Evolutionary conservation across 2,113 vertebrate species (phyloP).

Genomic region (Dromiciops gliroides): DNA sequence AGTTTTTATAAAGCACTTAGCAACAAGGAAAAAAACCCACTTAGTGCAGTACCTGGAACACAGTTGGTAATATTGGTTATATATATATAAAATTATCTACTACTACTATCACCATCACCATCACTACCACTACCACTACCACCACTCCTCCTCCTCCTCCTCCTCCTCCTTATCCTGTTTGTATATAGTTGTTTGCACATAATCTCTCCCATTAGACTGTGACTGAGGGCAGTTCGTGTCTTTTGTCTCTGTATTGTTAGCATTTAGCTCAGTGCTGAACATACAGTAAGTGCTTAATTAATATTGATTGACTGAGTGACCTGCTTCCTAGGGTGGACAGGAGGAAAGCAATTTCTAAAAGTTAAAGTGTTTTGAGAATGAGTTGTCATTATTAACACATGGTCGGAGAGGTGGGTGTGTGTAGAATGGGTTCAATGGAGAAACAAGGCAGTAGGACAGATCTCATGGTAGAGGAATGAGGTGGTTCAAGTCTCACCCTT

Average conservation of each 20-base stretch:
- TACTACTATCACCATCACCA: too few species aligned
- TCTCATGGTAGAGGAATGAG: neutral
- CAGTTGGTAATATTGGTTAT: neutral
- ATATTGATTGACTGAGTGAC: neutral
- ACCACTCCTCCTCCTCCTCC: too few species aligned
- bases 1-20: neutral
- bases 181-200: neutral
- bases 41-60: neutral
- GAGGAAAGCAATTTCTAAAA: neutral
- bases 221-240: neutral
- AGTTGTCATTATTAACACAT: neutral
- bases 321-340: neutral
- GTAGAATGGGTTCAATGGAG: neutral
- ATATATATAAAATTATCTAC: too few species aligned
- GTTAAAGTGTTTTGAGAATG: neutral
- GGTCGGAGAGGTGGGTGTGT: neutral
- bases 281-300: neutral
- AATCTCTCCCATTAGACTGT: neutral
- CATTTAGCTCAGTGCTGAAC: neutral
- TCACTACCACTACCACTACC: too few species aligned
- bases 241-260: neutral
- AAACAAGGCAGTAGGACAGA: neutral
- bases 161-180: too few species aligned
- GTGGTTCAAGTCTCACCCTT: neutral
- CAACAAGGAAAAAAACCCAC: neutral